Evolutionary conservation across 2,797 vertebrate genomes (phyloP).

Genomic region (Crax fasciolata): DNA sequence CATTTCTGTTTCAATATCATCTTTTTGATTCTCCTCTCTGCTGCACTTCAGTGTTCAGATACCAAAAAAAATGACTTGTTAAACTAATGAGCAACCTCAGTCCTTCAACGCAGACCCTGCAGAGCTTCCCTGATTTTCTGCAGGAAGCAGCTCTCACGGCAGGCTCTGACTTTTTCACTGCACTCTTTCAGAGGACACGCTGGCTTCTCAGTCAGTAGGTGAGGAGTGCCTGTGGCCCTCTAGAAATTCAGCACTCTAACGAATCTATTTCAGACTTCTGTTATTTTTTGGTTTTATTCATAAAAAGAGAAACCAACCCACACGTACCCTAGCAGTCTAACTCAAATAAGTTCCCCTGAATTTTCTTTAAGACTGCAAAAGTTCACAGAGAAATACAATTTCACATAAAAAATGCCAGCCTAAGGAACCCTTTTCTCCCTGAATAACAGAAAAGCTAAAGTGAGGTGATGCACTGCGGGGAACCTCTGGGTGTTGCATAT

Average conservation of each 20-base stretch:
- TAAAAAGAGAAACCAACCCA: neutral
- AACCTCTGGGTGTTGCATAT: neutral
- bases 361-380: neutral
- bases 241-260: neutral
- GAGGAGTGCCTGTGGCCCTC: neutral
- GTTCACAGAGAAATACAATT: neutral
- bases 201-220: neutral
- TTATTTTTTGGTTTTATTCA: neutral
- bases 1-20: neutral
- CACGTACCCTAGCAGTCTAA: neutral
- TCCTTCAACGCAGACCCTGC: fast-evolving
- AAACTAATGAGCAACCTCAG: neutral
- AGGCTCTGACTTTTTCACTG: neutral
- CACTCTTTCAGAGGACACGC: neutral
- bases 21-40: neutral
- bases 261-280: neutral
- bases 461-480: neutral
- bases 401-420: neutral
- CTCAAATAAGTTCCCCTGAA: neutral
- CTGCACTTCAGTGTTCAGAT: neutral
- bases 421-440: neutral
- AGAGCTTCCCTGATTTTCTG: neutral
- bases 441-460: neutral
- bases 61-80: neutral
- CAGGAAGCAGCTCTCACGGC: neutral